These are phyloP conservation scores for Azemiops feae DNA, from an alignment of 2,113 vertebrate species.

Conservation along the genomic window DNA sequence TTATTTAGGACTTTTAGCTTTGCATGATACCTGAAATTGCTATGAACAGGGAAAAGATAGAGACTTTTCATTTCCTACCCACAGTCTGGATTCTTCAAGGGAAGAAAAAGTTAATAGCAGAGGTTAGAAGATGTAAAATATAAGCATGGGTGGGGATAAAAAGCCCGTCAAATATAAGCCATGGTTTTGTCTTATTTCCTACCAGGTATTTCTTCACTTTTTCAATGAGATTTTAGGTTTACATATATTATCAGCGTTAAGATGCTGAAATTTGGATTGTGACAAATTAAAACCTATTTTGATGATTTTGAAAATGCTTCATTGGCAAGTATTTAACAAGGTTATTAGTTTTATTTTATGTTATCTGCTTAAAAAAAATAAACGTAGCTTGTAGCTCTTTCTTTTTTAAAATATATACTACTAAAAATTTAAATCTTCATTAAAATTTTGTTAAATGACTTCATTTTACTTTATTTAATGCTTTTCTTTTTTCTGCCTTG, in stretches of 20 bases:
- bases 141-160: neutral
- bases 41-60: neutral
- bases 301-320: neutral
- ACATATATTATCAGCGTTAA: neutral
- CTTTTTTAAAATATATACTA: neutral
- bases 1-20: neutral
- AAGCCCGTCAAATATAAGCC: neutral
- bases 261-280: neutral
- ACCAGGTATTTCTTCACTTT: neutral
- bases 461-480: neutral
- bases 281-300: neutral
- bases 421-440: neutral
- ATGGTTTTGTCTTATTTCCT: neutral
- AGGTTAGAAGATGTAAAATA: neutral
- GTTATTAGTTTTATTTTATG: neutral
- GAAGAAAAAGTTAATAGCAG: neutral
- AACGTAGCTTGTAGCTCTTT: neutral
- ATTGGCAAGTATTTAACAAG: neutral
- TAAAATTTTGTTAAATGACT: neutral
- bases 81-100: neutral
- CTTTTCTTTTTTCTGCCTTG: neutral
- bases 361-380: neutral
- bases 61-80: neutral
- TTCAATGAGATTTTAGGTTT: neutral
- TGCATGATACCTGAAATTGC: neutral